Base-by-base conservation (phyloP, 2,113 vertebrate species). In the Lethenteron reissneri region DNA sequence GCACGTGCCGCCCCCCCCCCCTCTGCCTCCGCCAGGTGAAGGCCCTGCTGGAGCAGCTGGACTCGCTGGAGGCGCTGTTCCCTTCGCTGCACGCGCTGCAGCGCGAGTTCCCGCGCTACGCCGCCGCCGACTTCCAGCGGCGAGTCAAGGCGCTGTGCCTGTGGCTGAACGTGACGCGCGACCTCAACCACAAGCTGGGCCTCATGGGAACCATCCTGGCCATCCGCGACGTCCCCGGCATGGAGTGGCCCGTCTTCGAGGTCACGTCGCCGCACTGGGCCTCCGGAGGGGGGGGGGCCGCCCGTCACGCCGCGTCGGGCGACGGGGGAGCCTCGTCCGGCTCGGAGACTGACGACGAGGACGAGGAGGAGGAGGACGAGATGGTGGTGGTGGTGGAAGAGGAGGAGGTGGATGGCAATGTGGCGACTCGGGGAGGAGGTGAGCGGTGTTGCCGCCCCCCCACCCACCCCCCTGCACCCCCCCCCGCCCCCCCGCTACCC, bases 201-300 rank as follows among this genome's bases (percentile, higher is more conserved):
- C 89, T 99, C 74, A 99, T 99, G 95, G 92, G 92, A 75, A 96
- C 92, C 15, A 89, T 99, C 74, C 77, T 99, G 79, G 95, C 92
- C 78, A 86, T 97, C 71, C 85, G 87, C 76, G 88, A 94, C 76
- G 80, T 96, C 4, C 88, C 89, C 74, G 84, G 86, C 78, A 89
- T 97, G 78, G 92, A 91, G 81, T 99, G 94, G 94, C 94, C 92
- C 60, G 88, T 99, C 80, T 99, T 99, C 78, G 94, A 99, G 81
- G 95, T 94, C 76, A 87, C 92, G 41, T 99, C 94, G 68, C 94
- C 94, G 69, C 84, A 86, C 25, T 68, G 64, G 64, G 64, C 64
- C 10, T 17, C 64, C 64, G 64, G 64, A 17, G 64, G 41, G 41
- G 41, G 41, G 41, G 41, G 41, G 41, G 41, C 41, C 41, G 41